These are phyloP conservation scores for Ammodytes marinus DNA, from an alignment of 2,113 vertebrate genomes.

Conservation along the genomic window DNA sequence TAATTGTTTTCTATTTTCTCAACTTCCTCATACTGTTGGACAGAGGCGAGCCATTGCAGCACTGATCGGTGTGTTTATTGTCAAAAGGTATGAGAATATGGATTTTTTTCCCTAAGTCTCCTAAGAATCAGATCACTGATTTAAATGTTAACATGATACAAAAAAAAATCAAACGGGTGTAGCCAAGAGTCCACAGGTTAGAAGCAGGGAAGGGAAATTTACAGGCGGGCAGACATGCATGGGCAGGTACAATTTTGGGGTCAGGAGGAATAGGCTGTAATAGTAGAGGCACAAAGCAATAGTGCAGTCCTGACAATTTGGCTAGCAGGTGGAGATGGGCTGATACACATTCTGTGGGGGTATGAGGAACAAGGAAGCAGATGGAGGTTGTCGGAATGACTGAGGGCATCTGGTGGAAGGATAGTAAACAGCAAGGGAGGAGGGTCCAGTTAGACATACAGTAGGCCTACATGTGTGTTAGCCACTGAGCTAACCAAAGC, in stretches of 20 bases:
- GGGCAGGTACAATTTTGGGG: too few relatives aligned
- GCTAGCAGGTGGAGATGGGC: not conserved
- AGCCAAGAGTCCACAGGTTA: not conserved
- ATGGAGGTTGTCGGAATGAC: too few relatives aligned
- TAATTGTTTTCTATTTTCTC: too few relatives aligned
- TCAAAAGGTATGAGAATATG: constrained; percentile 18
- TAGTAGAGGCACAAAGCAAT: too few relatives aligned
- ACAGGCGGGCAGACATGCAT: not conserved
- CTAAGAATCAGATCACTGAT: not conserved
- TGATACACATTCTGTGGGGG: too few relatives aligned
- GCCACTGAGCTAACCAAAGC: too few relatives aligned
- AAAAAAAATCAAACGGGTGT: not conserved
- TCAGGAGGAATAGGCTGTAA: too few relatives aligned
- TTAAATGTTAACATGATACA: not conserved
- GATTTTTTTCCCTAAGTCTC: not conserved
- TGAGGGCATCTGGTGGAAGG: too few relatives aligned
- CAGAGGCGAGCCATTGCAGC: not conserved
- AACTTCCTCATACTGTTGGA: not conserved
- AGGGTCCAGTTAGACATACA: too few relatives aligned
- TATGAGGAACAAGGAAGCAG: not conserved
- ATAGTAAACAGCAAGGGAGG: too few relatives aligned
- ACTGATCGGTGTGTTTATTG: not conserved
- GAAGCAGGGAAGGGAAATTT: not conserved
- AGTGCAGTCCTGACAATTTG: too few relatives aligned
- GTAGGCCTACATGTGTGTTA: too few relatives aligned